Percentiles rank a stretch among this genome's conserved stretches.
Evolutionary conservation across 2,888 invertebrate genomes (phyloP).

Genomic region (Microctonus hyperodae): DNA sequence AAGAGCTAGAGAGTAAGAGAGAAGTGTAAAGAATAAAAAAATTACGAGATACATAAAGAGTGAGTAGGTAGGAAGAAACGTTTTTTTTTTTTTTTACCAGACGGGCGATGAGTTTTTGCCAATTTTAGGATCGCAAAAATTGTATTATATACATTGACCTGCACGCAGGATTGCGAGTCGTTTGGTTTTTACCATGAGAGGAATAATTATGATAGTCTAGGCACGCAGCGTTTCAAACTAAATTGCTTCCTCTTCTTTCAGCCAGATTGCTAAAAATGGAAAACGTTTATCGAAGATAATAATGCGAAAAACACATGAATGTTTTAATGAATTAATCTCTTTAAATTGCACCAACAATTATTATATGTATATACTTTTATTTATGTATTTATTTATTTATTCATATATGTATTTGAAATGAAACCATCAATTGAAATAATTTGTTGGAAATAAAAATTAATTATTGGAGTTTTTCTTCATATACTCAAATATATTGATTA

Average conservation of each 20-base stretch:
- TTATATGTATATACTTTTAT: neutral
- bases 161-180: slow-evolving; percentile 34
- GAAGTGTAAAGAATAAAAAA: neutral
- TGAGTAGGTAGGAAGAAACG: slow-evolving; percentile 5
- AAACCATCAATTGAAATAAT: slow-evolving; percentile 8
- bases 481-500: neutral
- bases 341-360: neutral
- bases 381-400: too few relatives aligned
- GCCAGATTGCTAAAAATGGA: slow-evolving; percentile 24
- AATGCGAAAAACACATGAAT: slow-evolving; percentile 24
- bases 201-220: slow-evolving; percentile 45
- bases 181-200: slow-evolving; percentile 39
- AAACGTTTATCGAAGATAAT: slow-evolving; percentile 27
- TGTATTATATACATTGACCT: slow-evolving; percentile 20
- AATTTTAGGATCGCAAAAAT: slow-evolving; percentile 16
- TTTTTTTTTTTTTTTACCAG: slow-evolving; percentile 1
- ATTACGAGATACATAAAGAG: neutral
- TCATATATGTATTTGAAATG: neutral
- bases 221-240: slow-evolving; percentile 38
- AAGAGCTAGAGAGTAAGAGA: slow-evolving; percentile 6
- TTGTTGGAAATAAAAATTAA: neutral
- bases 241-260: slow-evolving; percentile 27
- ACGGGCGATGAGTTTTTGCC: slow-evolving; percentile 20
- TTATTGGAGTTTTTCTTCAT: neutral
- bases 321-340: neutral